Conservation (phyloP, 2,888 invertebrate species). For the Euphydryas editha region DNA sequence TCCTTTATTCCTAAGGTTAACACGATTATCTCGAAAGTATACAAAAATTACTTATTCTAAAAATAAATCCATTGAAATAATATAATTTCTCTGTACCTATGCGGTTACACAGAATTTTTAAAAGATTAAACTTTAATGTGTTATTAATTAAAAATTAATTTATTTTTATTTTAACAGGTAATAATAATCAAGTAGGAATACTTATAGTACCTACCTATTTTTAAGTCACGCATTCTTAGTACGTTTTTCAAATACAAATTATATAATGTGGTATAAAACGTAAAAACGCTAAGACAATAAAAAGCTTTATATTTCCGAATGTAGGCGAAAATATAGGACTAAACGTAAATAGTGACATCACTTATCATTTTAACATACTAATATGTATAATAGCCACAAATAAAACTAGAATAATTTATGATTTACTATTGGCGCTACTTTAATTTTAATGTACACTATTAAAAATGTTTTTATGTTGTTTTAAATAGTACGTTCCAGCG, state of each 20-base stretch:
- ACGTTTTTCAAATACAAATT: neutral
- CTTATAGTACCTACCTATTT: neutral
- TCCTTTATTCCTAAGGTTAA: slow-evolving; percentile 11
- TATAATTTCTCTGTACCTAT: neutral
- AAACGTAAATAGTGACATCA: neutral
- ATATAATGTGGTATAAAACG: neutral
- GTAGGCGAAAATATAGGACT: neutral
- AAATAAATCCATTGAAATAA: neutral
- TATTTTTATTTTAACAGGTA: neutral
- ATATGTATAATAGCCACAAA: slow-evolving; percentile 8
- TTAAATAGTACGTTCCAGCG: slow-evolving; percentile 32
- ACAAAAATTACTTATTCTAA: neutral
- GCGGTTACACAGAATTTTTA: neutral
- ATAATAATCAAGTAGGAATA: too few species aligned
- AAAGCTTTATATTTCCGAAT: neutral
- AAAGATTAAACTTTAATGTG: neutral
- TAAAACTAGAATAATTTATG: slow-evolving; percentile 15
- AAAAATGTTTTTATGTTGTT: slow-evolving; percentile 37
- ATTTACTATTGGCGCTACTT: slow-evolving; percentile 30
- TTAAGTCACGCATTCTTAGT: neutral
- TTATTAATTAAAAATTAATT: neutral
- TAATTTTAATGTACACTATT: slow-evolving; percentile 24
- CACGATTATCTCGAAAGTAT: neutral
- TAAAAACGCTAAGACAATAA: neutral
- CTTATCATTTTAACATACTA: neutral